Evolutionary conservation across 2,797 vertebrate genomes (phyloP), one percentile per base, ranked within the genome.

Genomic region (Adrianichthys oophorus): DNA sequence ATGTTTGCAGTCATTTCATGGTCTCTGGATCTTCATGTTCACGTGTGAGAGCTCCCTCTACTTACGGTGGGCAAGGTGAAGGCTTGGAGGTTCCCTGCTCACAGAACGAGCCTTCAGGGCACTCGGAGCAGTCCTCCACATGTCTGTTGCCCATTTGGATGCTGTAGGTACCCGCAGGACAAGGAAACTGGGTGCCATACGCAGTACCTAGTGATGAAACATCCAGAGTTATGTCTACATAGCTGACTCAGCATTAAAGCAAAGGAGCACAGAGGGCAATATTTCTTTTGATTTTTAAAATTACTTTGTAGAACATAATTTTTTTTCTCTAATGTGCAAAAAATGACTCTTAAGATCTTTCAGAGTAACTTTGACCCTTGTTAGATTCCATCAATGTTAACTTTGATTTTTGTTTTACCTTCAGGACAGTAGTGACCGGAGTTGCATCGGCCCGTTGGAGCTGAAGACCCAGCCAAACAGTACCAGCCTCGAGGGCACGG

Each of bases 351-450:
- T 3, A 12, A 37, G 32, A 37, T 37, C 32, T 37, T 37, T 37
- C 32, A 12, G 32, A 37, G 3, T 37, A 37, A 37, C 26, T 26
- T 26, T 26, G 26, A 26, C 3, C 10, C 8, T 37, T 12, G 32
- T 37, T 37, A 12, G 32, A 37, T 10, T 37, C 32, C 3, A 37
- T 37, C 10, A 37, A 37, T 12, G 10, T 37, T 7, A 6, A 15
- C 41, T 43, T 15, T 43, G 41, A 43, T 19, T 41, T 3, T 8
- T 44, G 2, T 19, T 54, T 55, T 87, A 96, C 95, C 94, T 84
- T 83, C 87, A 48, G 93, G 94, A 79, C 95, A 98, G 80, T 91
- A 95, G 76, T 95, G 92, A 47, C 96, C 95, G 0, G 94, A 91
- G 65, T 76, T 94, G 89, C 95, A 96, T 23, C 81, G 87, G 41